Percentiles rank a stretch among this genome's conserved stretches.
phyloP scores from a whole-genome alignment of 1,140 invertebrate genomes.

The Drosophila orosa region DNA sequence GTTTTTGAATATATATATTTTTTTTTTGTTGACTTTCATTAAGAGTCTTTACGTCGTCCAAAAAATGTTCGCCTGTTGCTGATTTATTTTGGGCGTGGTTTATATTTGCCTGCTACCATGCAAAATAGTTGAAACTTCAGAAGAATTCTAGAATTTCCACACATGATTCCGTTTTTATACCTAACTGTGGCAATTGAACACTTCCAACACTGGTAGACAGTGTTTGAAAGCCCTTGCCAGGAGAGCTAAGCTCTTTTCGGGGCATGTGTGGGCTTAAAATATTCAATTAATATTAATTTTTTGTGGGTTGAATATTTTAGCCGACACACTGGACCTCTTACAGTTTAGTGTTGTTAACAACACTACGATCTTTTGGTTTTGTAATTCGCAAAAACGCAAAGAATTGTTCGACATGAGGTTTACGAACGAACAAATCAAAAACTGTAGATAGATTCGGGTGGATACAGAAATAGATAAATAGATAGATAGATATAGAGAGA shows the following conservation, averaged over 20 bases:
- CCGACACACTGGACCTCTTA: constrained; percentile 49
- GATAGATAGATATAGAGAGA: constrained; percentile 40
- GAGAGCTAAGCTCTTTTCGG: constrained; percentile 16
- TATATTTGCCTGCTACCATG: constrained; percentile 74
- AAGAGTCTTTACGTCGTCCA: constrained; percentile 84
- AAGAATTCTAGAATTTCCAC: constrained; percentile 65
- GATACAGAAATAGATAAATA: constrained; percentile 31
- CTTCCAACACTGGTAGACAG: constrained; percentile 22
- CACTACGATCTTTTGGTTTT: constrained; percentile 76
- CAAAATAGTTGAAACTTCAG: constrained; percentile 84
- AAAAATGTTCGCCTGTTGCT: constrained; percentile 56
- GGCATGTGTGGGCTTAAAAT: constrained; percentile 62
- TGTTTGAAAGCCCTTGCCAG: constrained; percentile 22
- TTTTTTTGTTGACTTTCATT: constrained; percentile 78
- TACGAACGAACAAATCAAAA: constrained; percentile 52
- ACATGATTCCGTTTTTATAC: constrained; percentile 71
- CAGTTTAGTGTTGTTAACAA: constrained; percentile 47
- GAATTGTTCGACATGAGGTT: constrained; percentile 74
- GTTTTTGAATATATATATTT: constrained; percentile 15
- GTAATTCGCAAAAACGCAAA: constrained; percentile 84
- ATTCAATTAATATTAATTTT: constrained; percentile 45
- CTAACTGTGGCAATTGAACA: constrained; percentile 4
- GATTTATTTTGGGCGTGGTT: constrained; percentile 74
- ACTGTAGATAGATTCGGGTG: constrained; percentile 49
- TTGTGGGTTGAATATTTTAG: constrained; percentile 63